phyloP scores from a whole-genome alignment of 2,888 invertebrate genomes.

The Metopia argyrocephala region DNA sequence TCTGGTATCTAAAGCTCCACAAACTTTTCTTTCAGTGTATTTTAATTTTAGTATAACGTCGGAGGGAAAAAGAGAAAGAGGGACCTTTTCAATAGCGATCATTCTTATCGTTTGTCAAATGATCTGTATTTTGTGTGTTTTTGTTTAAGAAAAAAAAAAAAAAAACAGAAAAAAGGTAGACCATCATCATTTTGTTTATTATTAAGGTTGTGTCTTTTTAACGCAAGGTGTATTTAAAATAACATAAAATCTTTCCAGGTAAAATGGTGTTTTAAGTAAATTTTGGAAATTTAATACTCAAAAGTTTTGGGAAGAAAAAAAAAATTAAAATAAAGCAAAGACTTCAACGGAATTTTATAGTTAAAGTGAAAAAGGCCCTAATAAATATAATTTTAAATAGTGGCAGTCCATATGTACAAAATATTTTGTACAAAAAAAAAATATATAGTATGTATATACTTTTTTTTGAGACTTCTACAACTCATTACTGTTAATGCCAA shows the following conservation, averaged over 20 bases:
- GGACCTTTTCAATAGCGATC: neutral
- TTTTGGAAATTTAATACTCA: conserved; percentile 55
- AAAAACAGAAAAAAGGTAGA: neutral
- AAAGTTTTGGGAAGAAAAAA: neutral
- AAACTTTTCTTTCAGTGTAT: neutral
- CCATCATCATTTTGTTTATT: conserved; percentile 32
- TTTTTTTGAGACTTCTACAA: too few relatives aligned
- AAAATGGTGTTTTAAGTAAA: conserved; percentile 53
- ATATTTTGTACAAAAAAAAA: too few relatives aligned
- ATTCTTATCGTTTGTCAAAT: conserved; percentile 10
- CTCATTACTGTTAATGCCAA: too few relatives aligned
- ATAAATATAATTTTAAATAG: neutral
- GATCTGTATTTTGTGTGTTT: conserved; percentile 10
- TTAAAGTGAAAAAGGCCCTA: neutral
- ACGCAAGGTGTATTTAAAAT: conserved; percentile 37
- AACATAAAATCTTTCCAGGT: conserved; percentile 40
- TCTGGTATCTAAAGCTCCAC: too few relatives aligned
- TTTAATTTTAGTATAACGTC: neutral
- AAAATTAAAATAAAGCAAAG: neutral
- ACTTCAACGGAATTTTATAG: conserved; percentile 13
- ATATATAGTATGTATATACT: too few relatives aligned
- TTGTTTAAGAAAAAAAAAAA: neutral
- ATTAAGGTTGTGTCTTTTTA: conserved; percentile 7
- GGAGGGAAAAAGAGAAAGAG: neutral
- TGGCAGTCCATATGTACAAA: neutral